Percentiles rank a stretch among this genome's conserved stretches.
phyloP scores from a whole-genome alignment of 2,797 vertebrate genomes.

The Gouania willdenowi region DNA sequence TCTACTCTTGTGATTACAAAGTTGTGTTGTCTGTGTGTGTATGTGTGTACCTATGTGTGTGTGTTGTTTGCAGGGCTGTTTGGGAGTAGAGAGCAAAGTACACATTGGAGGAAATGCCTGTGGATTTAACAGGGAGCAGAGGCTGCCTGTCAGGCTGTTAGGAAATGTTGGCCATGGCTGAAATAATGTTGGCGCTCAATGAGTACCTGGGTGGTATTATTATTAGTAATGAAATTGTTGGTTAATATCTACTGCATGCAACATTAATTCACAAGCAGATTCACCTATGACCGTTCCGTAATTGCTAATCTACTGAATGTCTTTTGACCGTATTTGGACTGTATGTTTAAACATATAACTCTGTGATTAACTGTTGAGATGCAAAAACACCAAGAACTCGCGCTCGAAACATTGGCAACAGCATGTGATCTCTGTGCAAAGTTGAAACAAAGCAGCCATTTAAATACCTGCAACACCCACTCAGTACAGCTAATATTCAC shows the following conservation, averaged over 20 bases:
- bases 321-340: too few relatives aligned
- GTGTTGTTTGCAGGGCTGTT: conserved; percentile 6
- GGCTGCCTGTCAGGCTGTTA: conserved; percentile 15
- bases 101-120: conserved; percentile 8
- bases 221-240: background rate
- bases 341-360: too few relatives aligned
- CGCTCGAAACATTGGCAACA: background rate
- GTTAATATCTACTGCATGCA: background rate
- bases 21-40: conserved; percentile 4
- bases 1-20: conserved; percentile 36
- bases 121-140: conserved; percentile 11
- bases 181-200: conserved; percentile 3
- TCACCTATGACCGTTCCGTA: background rate
- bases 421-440: background rate
- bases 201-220: conserved; percentile 1
- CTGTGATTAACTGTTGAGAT: too few relatives aligned
- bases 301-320: too few relatives aligned
- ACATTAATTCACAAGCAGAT: background rate
- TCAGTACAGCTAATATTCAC: background rate
- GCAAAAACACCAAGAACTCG: too few relatives aligned
- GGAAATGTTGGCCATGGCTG: conserved; percentile 17
- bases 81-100: conserved; percentile 9
- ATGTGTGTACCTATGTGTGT: conserved; percentile 5
- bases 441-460: background rate
- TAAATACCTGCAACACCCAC: background rate